Evolutionary conservation across 2,797 vertebrate species (phyloP).

Genomic region (Spheniscus humboldti): DNA sequence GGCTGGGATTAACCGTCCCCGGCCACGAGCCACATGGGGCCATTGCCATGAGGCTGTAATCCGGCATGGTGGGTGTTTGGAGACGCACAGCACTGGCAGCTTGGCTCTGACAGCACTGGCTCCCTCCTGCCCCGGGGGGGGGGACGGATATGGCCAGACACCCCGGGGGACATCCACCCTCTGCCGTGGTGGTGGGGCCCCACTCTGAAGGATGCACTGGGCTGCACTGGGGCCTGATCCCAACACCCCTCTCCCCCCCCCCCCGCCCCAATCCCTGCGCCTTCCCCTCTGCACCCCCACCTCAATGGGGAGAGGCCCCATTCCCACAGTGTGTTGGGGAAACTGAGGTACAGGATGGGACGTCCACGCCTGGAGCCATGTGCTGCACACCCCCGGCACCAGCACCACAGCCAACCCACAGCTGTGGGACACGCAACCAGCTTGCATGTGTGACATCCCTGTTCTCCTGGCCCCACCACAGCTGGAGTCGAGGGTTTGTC

Average conservation of each 20-base stretch:
- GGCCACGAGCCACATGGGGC: not conserved
- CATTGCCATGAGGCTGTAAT: not conserved
- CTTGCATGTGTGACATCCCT: fast-evolving
- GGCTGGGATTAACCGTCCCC: not conserved
- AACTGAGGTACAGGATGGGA: not conserved
- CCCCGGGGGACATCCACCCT: too few relatives aligned
- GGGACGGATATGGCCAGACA: not conserved
- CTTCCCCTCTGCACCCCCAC: fast-evolving
- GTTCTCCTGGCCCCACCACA: not conserved
- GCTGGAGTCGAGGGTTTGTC: not conserved
- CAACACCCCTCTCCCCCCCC: not conserved
- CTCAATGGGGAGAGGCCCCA: not conserved
- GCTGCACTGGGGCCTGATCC: not conserved
- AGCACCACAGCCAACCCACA: fast-evolving
- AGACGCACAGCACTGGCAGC: not conserved
- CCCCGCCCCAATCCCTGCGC: fast-evolving
- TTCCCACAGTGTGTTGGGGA: not conserved
- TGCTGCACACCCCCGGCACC: fast-evolving
- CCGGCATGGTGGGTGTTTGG: fast-evolving
- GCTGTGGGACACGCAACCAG: fast-evolving
- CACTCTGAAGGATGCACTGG: not conserved
- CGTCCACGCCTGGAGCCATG: fast-evolving
- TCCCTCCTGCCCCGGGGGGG: fast-evolving
- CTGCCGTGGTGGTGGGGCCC: fast-evolving
- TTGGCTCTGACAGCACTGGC: fast-evolving